Base-by-base conservation (phyloP, 1,140 invertebrate species). In the Bombus vancouverensis region DNA sequence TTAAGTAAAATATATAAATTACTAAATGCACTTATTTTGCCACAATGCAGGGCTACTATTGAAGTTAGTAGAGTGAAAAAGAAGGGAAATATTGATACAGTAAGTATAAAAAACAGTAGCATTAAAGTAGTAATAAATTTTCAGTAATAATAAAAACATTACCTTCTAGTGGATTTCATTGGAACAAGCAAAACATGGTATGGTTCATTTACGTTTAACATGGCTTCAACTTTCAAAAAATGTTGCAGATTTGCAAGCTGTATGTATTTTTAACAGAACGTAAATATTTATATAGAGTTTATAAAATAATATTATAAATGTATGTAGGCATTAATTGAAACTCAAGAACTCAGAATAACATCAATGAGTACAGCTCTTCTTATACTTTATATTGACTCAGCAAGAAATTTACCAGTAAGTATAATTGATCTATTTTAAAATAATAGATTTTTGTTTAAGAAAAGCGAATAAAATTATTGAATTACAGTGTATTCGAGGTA, bases 151-250 rank as follows among this genome's bases (percentile, higher is more conserved):
- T n/a, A 34, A 28, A 34, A n/a, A 39, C 5, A 0, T 32, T 57
- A 42, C 42, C 90, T 95, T 95, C 8, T 91, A 99, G 98, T 99
- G 98, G 98, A 96, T 99, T 76, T 98, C 98, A 1, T 95, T 99
- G 85, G 98, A 99, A 94, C 97, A 99, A 95, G 98, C 98, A 8
- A 99, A 98, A 95, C 98, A 98, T 92, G 99, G 99, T 59, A 97
- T 98, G 95, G 96, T 99, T 3, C 98, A 99, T 94, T 92, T 99
- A 47, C 96, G 98, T 83, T 95, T 99, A 39, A 97, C 97, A 8
- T 99, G 99, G 99, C 96, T 99, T 77, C 96, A 97, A 83, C 95
- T 99, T 57, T 97, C 97, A 32, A 96, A 96, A 53, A 96, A 98
- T 94, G 93, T 96, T 32, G 93, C 94, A 57, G 97, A 98, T 93